phyloP scores from a whole-genome alignment of 2,888 invertebrate genomes.

The Eledona agricola region DNA sequence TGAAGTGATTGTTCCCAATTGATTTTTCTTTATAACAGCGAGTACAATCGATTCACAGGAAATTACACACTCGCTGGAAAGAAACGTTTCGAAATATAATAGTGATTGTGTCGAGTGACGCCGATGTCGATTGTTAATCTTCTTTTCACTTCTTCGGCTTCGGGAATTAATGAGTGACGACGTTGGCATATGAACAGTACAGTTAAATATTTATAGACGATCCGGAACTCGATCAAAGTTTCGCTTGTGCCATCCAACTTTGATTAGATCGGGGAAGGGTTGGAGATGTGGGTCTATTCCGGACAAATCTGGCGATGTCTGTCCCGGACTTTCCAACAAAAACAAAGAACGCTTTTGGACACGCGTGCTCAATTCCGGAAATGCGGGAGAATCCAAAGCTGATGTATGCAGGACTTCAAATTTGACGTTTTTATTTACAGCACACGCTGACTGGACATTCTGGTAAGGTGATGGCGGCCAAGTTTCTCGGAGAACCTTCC shows the following conservation, averaged over 20 bases:
- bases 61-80: conserved; percentile 24
- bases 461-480: conserved; percentile 96
- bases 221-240: conserved; percentile 14
- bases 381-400: conserved; percentile 6
- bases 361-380: too few relatives aligned
- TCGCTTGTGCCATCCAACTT: too few relatives aligned
- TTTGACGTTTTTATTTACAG: conserved; percentile 62
- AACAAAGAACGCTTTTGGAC: too few relatives aligned
- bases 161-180: conserved; percentile 17
- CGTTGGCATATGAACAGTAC: conserved; percentile 13
- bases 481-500: conserved; percentile 89
- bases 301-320: too few relatives aligned
- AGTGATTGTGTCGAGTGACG: conserved; percentile 12
- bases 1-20: conserved; percentile 27
- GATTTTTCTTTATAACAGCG: conserved; percentile 21
- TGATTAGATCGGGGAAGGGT: too few relatives aligned
- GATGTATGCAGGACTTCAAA: conserved; percentile 2
- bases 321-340: too few relatives aligned
- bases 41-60: conserved; percentile 26
- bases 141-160: conserved; percentile 3
- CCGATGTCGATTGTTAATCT: conserved; percentile 10
- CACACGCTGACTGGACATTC: conserved; percentile 95
- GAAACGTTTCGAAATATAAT: conserved; percentile 23
- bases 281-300: too few relatives aligned
- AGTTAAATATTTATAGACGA: conserved; percentile 22